Percentiles rank a stretch among this genome's conserved stretches.
These are phyloP conservation scores for Coilia nasus DNA, from an alignment of 2,797 vertebrate species.

Conservation along the genomic window DNA sequence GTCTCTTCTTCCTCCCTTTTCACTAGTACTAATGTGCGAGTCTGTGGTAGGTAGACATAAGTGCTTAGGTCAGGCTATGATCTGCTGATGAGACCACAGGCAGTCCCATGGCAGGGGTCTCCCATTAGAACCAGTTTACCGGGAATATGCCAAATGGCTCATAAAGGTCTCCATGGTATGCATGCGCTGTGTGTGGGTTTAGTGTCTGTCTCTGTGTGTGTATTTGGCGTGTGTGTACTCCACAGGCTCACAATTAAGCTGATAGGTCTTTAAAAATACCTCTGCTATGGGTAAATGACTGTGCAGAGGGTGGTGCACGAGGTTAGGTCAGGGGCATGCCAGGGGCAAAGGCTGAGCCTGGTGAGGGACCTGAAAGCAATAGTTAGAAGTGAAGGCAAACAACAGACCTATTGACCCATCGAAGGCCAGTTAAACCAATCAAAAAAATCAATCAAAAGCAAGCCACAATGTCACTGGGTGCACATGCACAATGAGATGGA, in stretches of 20 bases:
- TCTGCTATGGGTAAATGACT: slow-evolving; percentile 35
- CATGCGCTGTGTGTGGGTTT: slow-evolving; percentile 20
- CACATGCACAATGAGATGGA: not conserved
- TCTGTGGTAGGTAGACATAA: slow-evolving; percentile 54
- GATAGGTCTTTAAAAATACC: slow-evolving; percentile 45
- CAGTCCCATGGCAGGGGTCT: slow-evolving; percentile 31
- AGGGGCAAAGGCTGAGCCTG: not conserved
- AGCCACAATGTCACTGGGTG: not conserved
- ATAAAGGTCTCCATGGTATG: slow-evolving; percentile 25
- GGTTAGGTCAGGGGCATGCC: not conserved
- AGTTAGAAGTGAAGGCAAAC: not conserved
- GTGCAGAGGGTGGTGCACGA: slow-evolving; percentile 28
- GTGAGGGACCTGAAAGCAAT: not conserved
- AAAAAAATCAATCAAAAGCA: not conserved
- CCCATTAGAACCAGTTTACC: slow-evolving; percentile 40
- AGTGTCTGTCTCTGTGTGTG: not conserved
- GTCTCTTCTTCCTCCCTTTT: not conserved
- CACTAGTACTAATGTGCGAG: slow-evolving; percentile 22
- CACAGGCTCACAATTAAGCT: slow-evolving; percentile 52
- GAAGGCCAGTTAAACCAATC: not conserved
- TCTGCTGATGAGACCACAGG: slow-evolving; percentile 42
- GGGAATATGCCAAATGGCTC: slow-evolving; percentile 38
- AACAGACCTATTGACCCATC: not conserved
- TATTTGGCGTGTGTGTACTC: slow-evolving; percentile 35
- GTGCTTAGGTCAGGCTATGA: slow-evolving; percentile 16